Conservation (phyloP, 1,140 invertebrate species). For the Steinernema feltiae region DNA sequence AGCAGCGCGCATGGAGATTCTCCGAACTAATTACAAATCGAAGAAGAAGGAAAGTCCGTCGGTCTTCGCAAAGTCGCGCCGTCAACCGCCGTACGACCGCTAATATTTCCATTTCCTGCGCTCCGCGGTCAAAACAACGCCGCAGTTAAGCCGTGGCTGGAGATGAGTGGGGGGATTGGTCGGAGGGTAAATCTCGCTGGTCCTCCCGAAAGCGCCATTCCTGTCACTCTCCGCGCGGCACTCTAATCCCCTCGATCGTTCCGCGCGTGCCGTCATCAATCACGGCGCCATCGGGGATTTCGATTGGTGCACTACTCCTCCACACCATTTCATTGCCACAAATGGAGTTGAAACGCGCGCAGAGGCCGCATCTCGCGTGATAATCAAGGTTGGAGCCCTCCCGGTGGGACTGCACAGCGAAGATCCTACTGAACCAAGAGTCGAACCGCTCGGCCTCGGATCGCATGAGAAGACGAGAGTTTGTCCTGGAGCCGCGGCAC, state of each 20-base stretch:
- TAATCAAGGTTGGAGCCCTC: background rate
- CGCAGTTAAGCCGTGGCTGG: background rate
- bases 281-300: background rate
- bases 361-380: background rate
- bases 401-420: no score
- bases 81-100: background rate
- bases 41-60: background rate
- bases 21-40: conserved; percentile 9
- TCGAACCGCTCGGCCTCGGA: no score
- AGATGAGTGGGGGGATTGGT: background rate
- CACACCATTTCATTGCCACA: background rate
- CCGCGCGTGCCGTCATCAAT: background rate
- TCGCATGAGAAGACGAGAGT: no score
- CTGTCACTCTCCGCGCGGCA: background rate
- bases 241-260: background rate
- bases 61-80: background rate
- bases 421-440: no score
- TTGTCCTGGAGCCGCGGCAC: no score
- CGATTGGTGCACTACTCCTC: background rate
- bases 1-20: background rate
- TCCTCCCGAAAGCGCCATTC: background rate
- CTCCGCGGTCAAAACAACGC: background rate
- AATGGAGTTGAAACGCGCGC: background rate
- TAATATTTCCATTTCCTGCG: conserved; percentile 10
- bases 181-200: background rate